Conservation (phyloP, 2,888 invertebrate species). For the Aspidiotus destructor region DNA sequence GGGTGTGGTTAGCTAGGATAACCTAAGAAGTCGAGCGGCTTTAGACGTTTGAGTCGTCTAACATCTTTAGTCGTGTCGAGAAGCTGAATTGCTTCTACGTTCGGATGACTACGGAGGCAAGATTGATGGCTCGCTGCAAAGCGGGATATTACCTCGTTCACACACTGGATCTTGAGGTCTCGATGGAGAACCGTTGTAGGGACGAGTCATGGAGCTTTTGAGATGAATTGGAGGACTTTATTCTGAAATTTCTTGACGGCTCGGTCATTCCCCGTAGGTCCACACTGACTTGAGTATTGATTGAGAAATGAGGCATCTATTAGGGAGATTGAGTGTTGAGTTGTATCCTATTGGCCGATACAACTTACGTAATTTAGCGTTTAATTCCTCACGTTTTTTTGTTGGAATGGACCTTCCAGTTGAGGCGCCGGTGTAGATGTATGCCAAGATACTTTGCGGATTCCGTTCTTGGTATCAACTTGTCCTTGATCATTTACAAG, state of each 20-base stretch:
- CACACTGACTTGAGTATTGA: constrained; percentile 21
- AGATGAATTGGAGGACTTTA: constrained; percentile 5
- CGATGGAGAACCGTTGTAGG: constrained; percentile 7
- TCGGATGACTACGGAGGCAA: no score
- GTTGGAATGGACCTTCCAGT: constrained; percentile 21
- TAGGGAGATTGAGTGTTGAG: constrained; percentile 4
- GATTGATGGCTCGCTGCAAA: no score
- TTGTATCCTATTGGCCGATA: constrained; percentile 34
- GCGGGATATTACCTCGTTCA: constrained; percentile 6
- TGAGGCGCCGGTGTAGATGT: constrained; percentile 61
- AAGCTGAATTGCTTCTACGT: no score
- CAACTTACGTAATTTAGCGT: constrained; percentile 33
- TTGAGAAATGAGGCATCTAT: constrained; percentile 15
- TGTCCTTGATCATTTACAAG: constrained; percentile 53
- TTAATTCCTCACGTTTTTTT: constrained; percentile 25
- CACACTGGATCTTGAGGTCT: constrained; percentile 15
- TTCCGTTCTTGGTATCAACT: constrained; percentile 86
- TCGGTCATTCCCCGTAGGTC: constrained; percentile 6
- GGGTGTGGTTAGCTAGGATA: no score
- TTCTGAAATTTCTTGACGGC: constrained; percentile 22
- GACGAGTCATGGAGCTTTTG: constrained; percentile 14
- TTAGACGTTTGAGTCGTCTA: no score
- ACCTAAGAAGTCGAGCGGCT: no score
- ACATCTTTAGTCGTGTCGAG: no score
- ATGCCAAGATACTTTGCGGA: constrained; percentile 86